Conservation (phyloP, 53 echinoderm and acorn worm genomes). For the Paracentrotus lividus region DNA sequence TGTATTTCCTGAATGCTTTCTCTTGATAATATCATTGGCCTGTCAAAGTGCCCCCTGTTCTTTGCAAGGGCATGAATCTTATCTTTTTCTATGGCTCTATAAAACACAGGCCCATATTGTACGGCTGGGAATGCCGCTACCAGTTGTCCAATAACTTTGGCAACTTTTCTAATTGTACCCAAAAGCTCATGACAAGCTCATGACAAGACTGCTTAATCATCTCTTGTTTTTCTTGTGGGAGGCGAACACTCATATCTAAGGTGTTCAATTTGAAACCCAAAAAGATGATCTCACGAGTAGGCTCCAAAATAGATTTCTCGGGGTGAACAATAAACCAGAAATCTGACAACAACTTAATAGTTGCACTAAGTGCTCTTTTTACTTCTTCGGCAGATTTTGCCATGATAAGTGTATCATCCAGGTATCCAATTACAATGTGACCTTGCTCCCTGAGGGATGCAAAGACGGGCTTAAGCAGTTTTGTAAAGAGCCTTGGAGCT, state of each 20-base stretch:
- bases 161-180: slow-evolving; percentile 63
- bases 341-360: slow-evolving; percentile 20
- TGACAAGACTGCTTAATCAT: slow-evolving; percentile 16
- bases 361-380: not conserved
- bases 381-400: not conserved
- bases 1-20: not conserved
- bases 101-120: slow-evolving; percentile 60
- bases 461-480: not conserved
- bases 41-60: slow-evolving; percentile 72
- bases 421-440: not conserved
- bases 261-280: slow-evolving; percentile 71
- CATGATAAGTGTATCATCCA: not conserved
- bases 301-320: slow-evolving; percentile 58
- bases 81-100: slow-evolving; percentile 62
- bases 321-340: slow-evolving; percentile 71
- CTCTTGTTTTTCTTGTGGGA: slow-evolving; percentile 58
- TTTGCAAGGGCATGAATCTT: slow-evolving; percentile 61
- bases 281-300: slow-evolving; percentile 49
- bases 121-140: slow-evolving; percentile 59
- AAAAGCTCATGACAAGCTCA: slow-evolving; percentile 13
- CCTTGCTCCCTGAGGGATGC: not conserved
- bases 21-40: slow-evolving; percentile 55
- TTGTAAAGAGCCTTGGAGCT: no score
- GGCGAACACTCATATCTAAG: slow-evolving; percentile 36
- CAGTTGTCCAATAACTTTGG: slow-evolving; percentile 66